phyloP scores from a whole-genome alignment of 2,113 vertebrate genomes.

The Panthera uncia region DNA sequence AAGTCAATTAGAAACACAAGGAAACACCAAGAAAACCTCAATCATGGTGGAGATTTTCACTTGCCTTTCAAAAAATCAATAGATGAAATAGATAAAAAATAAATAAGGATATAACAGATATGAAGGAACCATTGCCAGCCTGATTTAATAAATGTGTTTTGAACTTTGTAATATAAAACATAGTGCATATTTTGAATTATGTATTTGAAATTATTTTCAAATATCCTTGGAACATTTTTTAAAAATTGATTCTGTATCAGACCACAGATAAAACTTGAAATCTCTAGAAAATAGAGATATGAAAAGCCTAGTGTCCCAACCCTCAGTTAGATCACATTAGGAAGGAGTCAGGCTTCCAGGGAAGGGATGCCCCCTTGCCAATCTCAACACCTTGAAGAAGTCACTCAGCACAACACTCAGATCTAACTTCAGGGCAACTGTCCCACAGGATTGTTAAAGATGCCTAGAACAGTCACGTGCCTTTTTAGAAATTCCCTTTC shows the following conservation, averaged over 20 bases:
- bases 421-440: background rate
- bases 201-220: constrained; percentile 1
- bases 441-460: background rate
- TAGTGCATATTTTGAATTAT: background rate
- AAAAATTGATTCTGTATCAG: background rate
- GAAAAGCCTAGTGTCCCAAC: background rate
- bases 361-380: background rate
- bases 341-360: background rate
- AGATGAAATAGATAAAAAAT: constrained; percentile 32
- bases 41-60: background rate
- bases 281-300: background rate
- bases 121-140: background rate
- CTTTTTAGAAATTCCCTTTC: background rate
- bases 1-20: background rate
- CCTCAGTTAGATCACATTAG: no score
- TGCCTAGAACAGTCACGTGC: background rate
- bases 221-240: background rate
- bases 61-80: constrained; percentile 39
- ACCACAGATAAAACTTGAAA: background rate
- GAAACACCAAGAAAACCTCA: background rate
- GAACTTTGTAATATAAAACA: constrained; percentile 9
- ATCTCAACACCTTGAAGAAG: background rate
- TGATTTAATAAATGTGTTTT: background rate
- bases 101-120: constrained; percentile 33
- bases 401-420: background rate